Evolutionary conservation across 2,797 vertebrate genomes (phyloP).

Genomic region (Aldrovandia affinis): DNA sequence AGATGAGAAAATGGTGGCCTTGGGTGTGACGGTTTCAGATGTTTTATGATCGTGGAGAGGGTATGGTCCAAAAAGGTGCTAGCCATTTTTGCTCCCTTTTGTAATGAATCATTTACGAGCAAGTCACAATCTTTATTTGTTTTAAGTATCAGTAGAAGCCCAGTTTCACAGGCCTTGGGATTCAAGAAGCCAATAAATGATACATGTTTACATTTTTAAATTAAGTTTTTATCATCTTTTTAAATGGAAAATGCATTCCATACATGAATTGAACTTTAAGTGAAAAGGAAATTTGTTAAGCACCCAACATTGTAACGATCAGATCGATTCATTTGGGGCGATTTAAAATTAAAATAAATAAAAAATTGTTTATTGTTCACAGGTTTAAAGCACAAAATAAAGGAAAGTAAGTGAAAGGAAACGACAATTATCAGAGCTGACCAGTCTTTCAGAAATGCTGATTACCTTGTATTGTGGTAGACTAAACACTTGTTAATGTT

Average conservation of each 20-base stretch:
- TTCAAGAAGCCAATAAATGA: slow-evolving; percentile 57
- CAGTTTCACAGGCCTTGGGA: slow-evolving; percentile 52
- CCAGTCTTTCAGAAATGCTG: background rate
- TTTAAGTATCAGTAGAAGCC: background rate
- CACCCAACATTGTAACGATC: background rate
- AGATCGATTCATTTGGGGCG: background rate
- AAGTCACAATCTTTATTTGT: too few species aligned
- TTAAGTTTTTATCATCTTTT: background rate
- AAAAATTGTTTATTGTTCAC: background rate
- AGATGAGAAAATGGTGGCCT: background rate
- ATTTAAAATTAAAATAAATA: too few species aligned
- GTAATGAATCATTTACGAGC: too few species aligned
- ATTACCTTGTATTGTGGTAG: slow-evolving; percentile 9
- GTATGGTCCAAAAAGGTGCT: slow-evolving; percentile 50
- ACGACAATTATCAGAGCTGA: background rate
- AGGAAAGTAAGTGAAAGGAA: background rate
- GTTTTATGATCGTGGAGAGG: slow-evolving; percentile 55
- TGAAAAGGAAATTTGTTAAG: too few species aligned
- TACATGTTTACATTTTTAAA: slow-evolving; percentile 65
- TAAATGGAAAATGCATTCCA: background rate
- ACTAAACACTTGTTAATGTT: slow-evolving; percentile 14
- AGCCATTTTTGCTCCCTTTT: slow-evolving; percentile 31
- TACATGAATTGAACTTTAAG: background rate
- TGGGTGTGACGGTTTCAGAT: background rate
- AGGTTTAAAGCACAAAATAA: background rate